phyloP scores from a whole-genome alignment of 2,797 vertebrate genomes.

The Loriculus beryllinus region DNA sequence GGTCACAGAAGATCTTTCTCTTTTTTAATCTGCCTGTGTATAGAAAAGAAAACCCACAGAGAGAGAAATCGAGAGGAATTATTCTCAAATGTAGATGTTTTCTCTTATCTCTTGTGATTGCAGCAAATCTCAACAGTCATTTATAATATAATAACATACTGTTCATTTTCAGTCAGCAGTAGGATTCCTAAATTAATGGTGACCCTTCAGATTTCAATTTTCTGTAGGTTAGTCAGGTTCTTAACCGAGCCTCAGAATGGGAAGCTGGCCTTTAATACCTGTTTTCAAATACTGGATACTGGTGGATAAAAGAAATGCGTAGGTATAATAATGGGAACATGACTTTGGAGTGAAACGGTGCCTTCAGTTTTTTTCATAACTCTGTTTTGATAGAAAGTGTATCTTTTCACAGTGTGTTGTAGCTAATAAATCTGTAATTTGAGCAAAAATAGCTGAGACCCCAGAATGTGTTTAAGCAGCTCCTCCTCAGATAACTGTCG shows the following conservation, averaged over 20 bases:
- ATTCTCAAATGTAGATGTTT: not conserved
- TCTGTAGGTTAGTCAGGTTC: not conserved
- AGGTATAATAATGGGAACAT: not conserved
- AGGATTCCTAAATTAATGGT: conserved; percentile 9
- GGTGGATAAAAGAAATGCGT: not conserved
- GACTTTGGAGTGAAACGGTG: not conserved
- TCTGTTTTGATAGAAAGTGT: not conserved
- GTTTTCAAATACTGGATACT: not conserved
- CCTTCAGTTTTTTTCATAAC: not conserved
- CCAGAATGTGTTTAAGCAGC: not conserved
- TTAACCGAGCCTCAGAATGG: not conserved
- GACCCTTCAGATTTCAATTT: not conserved
- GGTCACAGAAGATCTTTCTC: not conserved
- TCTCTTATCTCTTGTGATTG: conserved; percentile 27
- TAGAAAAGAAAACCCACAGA: conserved; percentile 11
- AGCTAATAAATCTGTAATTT: not conserved
- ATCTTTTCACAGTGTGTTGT: not conserved
- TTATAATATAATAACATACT: conserved; percentile 18
- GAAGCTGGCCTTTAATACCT: not conserved
- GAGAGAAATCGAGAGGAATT: not conserved
- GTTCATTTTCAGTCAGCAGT: not conserved
- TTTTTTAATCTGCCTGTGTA: conserved; percentile 3
- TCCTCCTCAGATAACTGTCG: not conserved
- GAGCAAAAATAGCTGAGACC: not conserved
- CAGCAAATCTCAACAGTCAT: conserved; percentile 27